A percentile compares a stretch with the other conserved stretches of the same genome.
Conservation (phyloP, 2,797 vertebrate species). For the Dallia pectoralis region DNA sequence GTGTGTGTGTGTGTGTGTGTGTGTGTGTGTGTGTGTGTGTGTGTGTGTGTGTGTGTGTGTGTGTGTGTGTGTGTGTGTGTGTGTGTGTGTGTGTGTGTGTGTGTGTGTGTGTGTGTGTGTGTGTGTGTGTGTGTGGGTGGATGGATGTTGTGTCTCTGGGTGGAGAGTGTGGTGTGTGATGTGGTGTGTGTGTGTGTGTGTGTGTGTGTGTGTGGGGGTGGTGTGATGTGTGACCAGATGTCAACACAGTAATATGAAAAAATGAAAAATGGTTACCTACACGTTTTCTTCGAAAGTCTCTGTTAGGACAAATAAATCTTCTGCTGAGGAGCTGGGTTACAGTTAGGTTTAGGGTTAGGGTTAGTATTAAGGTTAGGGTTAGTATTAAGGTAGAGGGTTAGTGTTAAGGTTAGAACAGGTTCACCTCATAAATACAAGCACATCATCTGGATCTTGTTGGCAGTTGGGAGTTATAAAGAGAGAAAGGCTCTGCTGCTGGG, state of each 20-base stretch:
- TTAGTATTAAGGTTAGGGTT: too few relatives aligned
- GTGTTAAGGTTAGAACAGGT: too few relatives aligned
- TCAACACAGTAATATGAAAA: too few relatives aligned
- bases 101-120: not conserved
- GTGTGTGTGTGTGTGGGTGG: not conserved
- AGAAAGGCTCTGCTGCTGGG: not conserved
- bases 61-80: conserved; percentile 1
- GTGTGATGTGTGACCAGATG: too few relatives aligned
- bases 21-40: conserved; percentile 11
- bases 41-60: conserved; percentile 3
- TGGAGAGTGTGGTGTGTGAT: too few relatives aligned
- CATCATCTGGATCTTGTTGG: not conserved
- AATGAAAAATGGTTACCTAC: too few relatives aligned
- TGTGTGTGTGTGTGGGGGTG: not conserved
- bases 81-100: not conserved
- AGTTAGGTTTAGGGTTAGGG: too few relatives aligned
- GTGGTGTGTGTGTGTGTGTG: not conserved
- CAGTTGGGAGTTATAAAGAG: not conserved
- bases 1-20: not conserved
- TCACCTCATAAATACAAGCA: not conserved
- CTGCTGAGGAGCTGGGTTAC: too few relatives aligned
- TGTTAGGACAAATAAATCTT: too few relatives aligned
- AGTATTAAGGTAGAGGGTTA: too few relatives aligned
- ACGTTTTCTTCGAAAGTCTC: too few relatives aligned
- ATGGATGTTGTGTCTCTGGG: not conserved